phyloP scores from a whole-genome alignment of 2,113 vertebrate species.

The Rhinopithecus roxellana region DNA sequence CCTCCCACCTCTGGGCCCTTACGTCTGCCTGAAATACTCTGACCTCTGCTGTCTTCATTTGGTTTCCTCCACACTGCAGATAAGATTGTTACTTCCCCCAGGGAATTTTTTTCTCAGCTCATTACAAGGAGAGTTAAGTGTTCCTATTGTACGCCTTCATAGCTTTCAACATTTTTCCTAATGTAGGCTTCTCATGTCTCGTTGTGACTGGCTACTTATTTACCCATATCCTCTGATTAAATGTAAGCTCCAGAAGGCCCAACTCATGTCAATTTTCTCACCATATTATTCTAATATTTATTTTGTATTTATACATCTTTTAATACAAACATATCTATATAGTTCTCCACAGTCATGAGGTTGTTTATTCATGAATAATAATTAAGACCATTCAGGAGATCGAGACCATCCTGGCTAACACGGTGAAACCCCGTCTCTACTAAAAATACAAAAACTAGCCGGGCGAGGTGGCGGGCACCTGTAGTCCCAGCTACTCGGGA shows the following conservation, averaged over 20 bases:
- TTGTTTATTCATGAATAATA: neutral
- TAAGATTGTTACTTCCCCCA: neutral
- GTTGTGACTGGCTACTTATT: neutral
- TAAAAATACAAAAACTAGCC: too few species aligned
- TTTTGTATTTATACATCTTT: neutral
- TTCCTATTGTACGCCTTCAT: neutral
- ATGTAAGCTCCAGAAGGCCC: neutral
- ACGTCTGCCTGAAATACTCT: neutral
- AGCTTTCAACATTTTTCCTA: neutral
- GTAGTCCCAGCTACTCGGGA: too few species aligned
- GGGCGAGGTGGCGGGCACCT: too few species aligned
- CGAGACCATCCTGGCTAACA: too few species aligned
- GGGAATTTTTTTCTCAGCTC: neutral
- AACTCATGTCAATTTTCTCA: neutral
- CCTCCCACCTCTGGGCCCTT: neutral
- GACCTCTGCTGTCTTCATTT: neutral
- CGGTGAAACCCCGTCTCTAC: too few species aligned
- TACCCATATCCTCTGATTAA: neutral
- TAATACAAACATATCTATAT: neutral
- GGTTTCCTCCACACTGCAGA: neutral
- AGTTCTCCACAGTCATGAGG: neutral
- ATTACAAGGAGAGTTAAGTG: neutral
- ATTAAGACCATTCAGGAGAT: neutral
- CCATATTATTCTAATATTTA: neutral
- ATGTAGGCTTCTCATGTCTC: neutral